Conservation (phyloP, 2,888 invertebrate species). For the Dicroscelio sp. region DNA sequence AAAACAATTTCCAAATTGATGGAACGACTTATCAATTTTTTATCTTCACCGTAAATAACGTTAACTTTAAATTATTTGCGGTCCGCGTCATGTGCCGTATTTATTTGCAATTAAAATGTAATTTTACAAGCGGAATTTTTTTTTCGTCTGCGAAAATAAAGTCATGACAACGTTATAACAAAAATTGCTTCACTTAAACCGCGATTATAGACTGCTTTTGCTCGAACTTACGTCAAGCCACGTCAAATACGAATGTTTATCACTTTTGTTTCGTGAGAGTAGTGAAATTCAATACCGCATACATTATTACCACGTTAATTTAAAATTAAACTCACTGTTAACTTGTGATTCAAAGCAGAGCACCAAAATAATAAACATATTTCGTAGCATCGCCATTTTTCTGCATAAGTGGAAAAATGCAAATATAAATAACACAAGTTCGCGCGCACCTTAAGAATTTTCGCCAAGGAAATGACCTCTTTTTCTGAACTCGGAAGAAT, state of each 20-base stretch:
- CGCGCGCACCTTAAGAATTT: background rate
- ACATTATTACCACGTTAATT: background rate
- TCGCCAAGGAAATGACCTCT: background rate
- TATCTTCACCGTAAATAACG: too few relatives aligned
- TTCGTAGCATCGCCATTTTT: background rate
- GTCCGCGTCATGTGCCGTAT: background rate
- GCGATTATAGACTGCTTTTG: constrained; percentile 12
- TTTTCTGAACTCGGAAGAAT: background rate
- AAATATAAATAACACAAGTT: background rate
- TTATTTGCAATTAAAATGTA: background rate
- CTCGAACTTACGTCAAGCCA: constrained; percentile 26
- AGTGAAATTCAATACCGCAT: background rate
- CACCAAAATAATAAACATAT: background rate
- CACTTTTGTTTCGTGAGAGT: constrained; percentile 30
- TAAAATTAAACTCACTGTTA: background rate
- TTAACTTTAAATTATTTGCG: too few relatives aligned
- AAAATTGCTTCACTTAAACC: background rate
- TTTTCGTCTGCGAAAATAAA: background rate
- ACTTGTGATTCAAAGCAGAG: background rate
- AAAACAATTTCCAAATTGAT: background rate
- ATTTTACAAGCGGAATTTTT: background rate
- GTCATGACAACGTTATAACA: too few relatives aligned
- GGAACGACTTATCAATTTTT: too few relatives aligned
- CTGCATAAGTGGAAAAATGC: background rate
- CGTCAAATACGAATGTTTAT: constrained; percentile 29